Conservation (phyloP, 2,113 vertebrate species). For the Ptilonorhynchus violaceus region DNA sequence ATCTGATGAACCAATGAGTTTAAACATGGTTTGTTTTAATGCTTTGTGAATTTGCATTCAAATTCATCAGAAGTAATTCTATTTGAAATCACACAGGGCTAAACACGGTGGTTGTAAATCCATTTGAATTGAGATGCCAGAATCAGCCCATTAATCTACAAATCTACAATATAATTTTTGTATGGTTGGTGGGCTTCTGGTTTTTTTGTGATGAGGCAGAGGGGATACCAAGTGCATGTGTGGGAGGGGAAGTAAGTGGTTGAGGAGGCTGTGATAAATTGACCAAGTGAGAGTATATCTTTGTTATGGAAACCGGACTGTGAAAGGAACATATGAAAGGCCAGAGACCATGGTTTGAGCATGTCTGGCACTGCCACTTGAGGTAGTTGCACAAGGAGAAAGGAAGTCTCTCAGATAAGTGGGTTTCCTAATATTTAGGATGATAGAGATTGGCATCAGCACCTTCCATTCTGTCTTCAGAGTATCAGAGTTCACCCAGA, state of each 20-base stretch:
- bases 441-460: neutral
- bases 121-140: constrained; percentile 65
- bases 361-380: neutral
- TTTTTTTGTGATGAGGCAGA: neutral
- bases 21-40: constrained; percentile 68
- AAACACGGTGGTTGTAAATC: constrained; percentile 67
- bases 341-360: neutral
- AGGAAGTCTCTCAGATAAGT: neutral
- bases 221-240: neutral
- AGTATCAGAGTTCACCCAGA: neutral
- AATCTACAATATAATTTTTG: constrained; percentile 31
- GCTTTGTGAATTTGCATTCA: constrained; percentile 75
- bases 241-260: neutral
- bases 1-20: constrained; percentile 61
- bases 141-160: constrained; percentile 61
- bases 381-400: neutral
- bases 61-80: constrained; percentile 72
- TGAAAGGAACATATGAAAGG: constrained; percentile 4
- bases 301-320: constrained; percentile 10
- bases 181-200: neutral
- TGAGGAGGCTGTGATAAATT: neutral
- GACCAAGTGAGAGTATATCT: constrained; percentile 2
- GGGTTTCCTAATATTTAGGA: neutral
- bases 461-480: neutral
- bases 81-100: constrained; percentile 73